Conservation (phyloP, 1,140 invertebrate genomes). For the Steinernema feltiae region DNA sequence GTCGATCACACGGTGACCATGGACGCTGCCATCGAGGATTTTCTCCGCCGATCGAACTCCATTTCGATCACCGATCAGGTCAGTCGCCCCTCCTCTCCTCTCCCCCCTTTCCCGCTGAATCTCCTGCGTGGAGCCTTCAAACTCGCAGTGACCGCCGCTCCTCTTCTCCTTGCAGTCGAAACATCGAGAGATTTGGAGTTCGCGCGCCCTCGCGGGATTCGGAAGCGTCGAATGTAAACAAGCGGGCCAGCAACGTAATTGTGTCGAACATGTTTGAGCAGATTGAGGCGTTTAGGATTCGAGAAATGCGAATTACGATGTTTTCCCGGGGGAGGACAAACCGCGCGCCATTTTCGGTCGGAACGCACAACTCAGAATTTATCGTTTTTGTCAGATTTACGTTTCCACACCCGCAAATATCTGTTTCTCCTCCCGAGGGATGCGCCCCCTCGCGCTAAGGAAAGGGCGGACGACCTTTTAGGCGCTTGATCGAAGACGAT, state of each 20-base stretch:
- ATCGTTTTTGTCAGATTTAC: not conserved
- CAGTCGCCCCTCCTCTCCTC: no score
- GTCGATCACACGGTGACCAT: constrained; percentile 8
- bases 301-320: not conserved
- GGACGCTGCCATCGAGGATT: constrained; percentile 5
- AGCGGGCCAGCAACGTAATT: not conserved
- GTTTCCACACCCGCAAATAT: no score
- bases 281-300: not conserved
- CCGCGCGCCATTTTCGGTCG: no score
- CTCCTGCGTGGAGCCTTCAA: no score
- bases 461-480: no score
- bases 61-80: not conserved
- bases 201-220: not conserved
- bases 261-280: not conserved
- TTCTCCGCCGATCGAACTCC: not conserved
- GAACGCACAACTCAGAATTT: not conserved
- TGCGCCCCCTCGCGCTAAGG: no score
- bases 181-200: no score
- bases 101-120: no score
- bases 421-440: no score
- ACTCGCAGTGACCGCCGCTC: no score
- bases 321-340: not conserved
- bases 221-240: not conserved
- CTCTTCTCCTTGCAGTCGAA: no score
- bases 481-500: no score